A percentile compares a stretch with the other conserved stretches of the same genome.
These are phyloP conservation scores for Odocoileus hemionus DNA, from an alignment of 2,113 vertebrate genomes.

Conservation along the genomic window DNA sequence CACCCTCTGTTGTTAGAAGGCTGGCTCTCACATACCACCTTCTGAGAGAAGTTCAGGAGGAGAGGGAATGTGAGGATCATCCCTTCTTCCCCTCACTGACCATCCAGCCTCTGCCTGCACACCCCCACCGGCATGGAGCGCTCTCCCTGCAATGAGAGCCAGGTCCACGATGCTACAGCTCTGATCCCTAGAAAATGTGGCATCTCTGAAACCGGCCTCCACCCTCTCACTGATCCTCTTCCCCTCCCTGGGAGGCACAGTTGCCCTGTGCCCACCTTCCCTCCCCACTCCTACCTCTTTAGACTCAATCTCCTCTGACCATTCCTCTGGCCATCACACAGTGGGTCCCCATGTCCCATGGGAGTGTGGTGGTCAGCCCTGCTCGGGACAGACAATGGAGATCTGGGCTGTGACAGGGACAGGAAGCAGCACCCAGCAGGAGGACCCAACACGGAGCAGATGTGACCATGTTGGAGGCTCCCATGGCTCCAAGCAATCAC, in stretches of 20 bases:
- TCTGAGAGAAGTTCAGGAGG: neutral
- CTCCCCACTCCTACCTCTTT: neutral
- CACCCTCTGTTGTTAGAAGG: neutral
- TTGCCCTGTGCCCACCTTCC: neutral
- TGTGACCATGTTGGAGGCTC: no score
- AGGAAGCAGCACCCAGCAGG: neutral
- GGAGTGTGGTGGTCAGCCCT: neutral
- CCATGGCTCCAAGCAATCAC: accelerated
- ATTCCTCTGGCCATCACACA: neutral
- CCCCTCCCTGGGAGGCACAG: neutral
- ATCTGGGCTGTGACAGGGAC: neutral
- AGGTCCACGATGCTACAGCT: neutral
- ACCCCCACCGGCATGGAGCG: accelerated
- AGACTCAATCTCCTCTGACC: neutral
- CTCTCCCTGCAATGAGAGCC: neutral
- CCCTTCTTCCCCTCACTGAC: neutral
- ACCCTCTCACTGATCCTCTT: neutral
- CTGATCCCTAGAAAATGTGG: neutral
- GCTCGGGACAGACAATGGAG: accelerated
- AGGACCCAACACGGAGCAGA: neutral
- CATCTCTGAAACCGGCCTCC: neutral
- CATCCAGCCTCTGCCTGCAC: neutral
- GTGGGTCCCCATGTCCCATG: accelerated
- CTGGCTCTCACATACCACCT: neutral
- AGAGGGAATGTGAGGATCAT: accelerated